Conservation (phyloP, 2,888 invertebrate genomes). For the Pterostichus niger region DNA sequence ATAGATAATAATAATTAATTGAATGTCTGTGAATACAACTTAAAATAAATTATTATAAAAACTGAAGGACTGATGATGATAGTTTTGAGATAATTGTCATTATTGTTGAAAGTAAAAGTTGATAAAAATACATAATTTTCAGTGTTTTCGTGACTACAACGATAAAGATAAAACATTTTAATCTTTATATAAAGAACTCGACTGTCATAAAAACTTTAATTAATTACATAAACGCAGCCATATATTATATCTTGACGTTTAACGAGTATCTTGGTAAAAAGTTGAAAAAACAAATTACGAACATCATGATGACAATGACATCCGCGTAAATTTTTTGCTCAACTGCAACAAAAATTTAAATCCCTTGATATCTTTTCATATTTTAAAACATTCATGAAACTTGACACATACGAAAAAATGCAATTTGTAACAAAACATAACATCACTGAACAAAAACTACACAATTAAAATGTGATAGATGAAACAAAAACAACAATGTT, state of each 20-base stretch:
- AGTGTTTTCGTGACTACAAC: slow-evolving; percentile 14
- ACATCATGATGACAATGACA: slow-evolving; percentile 12
- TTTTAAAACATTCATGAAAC: slow-evolving; percentile 43
- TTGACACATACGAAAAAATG: slow-evolving; percentile 45
- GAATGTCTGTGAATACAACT: too few species aligned
- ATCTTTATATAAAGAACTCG: slow-evolving; percentile 1
- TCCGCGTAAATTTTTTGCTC: slow-evolving; percentile 4
- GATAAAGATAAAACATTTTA: slow-evolving; percentile 38
- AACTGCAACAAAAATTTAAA: slow-evolving; percentile 36
- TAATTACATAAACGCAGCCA: slow-evolving; percentile 44
- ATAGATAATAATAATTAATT: too few species aligned
- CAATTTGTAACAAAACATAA: slow-evolving; percentile 36
- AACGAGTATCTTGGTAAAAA: slow-evolving; percentile 34
- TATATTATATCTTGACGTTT: slow-evolving; percentile 46
- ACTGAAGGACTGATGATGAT: too few species aligned
- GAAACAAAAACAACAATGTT: slow-evolving; percentile 19
- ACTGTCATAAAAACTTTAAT: slow-evolving; percentile 49
- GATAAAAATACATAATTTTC: slow-evolving; percentile 12
- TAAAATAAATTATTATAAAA: too few species aligned
- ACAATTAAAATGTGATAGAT: slow-evolving; percentile 5
- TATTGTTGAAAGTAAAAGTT: too few species aligned
- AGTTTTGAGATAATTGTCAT: too few species aligned
- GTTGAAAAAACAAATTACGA: slow-evolving; percentile 24
- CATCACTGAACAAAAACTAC: neutral
- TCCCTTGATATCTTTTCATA: slow-evolving; percentile 42